Percentiles rank a stretch among this genome's conserved stretches.
These are phyloP conservation scores for Shinisaurus crocodilurus DNA, from an alignment of 2,113 vertebrate genomes.

Conservation along the genomic window DNA sequence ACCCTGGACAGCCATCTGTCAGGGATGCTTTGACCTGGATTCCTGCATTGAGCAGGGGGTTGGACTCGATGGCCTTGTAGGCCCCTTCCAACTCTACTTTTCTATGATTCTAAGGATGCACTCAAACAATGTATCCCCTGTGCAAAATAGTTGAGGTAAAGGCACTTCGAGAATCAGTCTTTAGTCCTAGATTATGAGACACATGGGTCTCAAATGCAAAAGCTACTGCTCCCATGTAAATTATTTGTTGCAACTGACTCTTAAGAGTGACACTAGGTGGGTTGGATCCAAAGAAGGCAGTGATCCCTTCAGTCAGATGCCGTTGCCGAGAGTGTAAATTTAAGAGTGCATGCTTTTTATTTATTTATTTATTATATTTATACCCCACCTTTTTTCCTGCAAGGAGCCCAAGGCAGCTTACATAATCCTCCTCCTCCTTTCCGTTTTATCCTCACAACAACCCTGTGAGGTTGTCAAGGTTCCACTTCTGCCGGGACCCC, in stretches of 20 bases:
- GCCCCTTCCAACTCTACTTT: background rate
- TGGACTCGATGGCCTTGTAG: too few species aligned
- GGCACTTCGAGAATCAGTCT: too few species aligned
- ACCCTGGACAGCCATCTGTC: too few species aligned
- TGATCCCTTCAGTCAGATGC: background rate
- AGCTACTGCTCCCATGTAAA: background rate
- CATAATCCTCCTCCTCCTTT: too few species aligned
- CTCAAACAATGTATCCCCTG: background rate
- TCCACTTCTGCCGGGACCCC: too few species aligned
- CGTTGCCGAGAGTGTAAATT: background rate
- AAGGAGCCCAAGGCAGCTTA: too few species aligned
- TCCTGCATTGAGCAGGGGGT: too few species aligned
- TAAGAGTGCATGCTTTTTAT: background rate
- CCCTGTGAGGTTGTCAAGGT: too few species aligned
- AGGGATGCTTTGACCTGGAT: too few species aligned
- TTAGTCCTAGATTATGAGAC: background rate
- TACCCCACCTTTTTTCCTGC: too few species aligned
- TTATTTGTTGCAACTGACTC: background rate
- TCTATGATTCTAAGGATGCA: background rate
- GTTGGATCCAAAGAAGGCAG: background rate
- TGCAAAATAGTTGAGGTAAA: background rate
- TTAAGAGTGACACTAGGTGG: background rate
- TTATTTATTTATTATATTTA: too few species aligned
- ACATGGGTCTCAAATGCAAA: background rate
- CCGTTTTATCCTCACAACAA: too few species aligned